Percentiles rank a stretch among this genome's conserved stretches.
phyloP scores from a whole-genome alignment of 1,140 invertebrate genomes.

The Tetraneura akinire region DNA sequence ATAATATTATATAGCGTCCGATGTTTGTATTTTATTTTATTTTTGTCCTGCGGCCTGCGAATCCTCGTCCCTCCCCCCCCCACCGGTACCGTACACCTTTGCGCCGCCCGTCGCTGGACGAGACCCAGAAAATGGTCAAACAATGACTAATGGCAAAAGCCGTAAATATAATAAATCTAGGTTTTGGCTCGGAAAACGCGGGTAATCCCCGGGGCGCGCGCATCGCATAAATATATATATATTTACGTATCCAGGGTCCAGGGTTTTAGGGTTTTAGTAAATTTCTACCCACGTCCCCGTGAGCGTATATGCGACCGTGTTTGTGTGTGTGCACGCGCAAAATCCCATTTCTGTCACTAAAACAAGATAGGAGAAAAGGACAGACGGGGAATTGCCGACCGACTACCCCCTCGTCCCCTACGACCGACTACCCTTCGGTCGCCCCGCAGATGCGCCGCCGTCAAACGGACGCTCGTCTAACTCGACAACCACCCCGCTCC shows the following conservation, averaged over 20 bases:
- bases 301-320: background rate
- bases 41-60: slow-evolving; percentile 18
- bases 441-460: background rate
- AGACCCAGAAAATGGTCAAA: slow-evolving; percentile 47
- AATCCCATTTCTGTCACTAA: slow-evolving; percentile 44
- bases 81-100: background rate
- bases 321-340: background rate
- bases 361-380: slow-evolving; percentile 46
- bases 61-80: background rate
- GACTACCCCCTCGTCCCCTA: background rate
- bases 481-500: slow-evolving; percentile 9
- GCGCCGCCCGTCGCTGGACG: slow-evolving; percentile 15
- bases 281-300: slow-evolving; percentile 30
- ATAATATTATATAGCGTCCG: slow-evolving; percentile 6
- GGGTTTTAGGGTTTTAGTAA: slow-evolving; percentile 49
- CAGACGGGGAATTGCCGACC: slow-evolving; percentile 41
- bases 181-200: slow-evolving; percentile 48
- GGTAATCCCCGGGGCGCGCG: slow-evolving; percentile 38
- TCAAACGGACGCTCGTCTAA: slow-evolving; percentile 16
- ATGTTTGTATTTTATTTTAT: too few relatives aligned
- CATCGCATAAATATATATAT: background rate
- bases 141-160: slow-evolving; percentile 50
- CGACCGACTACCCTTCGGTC: background rate
- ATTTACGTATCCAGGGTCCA: slow-evolving; percentile 9
- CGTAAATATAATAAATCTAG: slow-evolving; percentile 52